Evolutionary conservation across 2,888 invertebrate species (phyloP).

Genomic region (Cactoblastis cactorum): DNA sequence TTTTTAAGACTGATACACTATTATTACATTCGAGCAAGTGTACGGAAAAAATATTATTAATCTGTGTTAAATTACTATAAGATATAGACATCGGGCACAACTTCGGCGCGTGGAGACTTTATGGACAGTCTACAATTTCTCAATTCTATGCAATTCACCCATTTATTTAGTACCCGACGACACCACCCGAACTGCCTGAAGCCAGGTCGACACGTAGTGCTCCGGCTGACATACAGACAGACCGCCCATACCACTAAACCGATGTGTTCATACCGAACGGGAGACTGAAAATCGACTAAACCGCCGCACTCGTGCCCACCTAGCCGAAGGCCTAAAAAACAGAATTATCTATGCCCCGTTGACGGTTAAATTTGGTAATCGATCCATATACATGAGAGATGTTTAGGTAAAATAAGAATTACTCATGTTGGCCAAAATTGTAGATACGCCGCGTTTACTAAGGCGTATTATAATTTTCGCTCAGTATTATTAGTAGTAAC

Average conservation of each 20-base stretch:
- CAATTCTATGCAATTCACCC: neutral
- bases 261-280: neutral
- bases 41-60: no score
- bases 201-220: constrained; percentile 6
- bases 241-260: neutral
- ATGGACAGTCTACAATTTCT: no score
- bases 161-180: neutral
- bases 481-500: constrained; percentile 70
- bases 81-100: no score
- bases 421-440: constrained; percentile 73
- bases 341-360: constrained; percentile 19
- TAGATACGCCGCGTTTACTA: constrained; percentile 55
- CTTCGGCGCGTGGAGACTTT: no score
- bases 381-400: constrained; percentile 23
- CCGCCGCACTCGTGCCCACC: constrained; percentile 6
- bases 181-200: neutral
- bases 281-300: neutral
- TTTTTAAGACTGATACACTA: no score
- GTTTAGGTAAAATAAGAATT: constrained; percentile 49
- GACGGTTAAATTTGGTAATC: constrained; percentile 12
- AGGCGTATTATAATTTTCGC: constrained; percentile 67
- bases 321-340: constrained; percentile 8
- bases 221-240: neutral
- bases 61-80: no score
- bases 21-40: no score